Percentiles rank a stretch among this genome's conserved stretches.
Conservation (phyloP, 2,797 vertebrate genomes). For the Merluccius polli region DNA sequence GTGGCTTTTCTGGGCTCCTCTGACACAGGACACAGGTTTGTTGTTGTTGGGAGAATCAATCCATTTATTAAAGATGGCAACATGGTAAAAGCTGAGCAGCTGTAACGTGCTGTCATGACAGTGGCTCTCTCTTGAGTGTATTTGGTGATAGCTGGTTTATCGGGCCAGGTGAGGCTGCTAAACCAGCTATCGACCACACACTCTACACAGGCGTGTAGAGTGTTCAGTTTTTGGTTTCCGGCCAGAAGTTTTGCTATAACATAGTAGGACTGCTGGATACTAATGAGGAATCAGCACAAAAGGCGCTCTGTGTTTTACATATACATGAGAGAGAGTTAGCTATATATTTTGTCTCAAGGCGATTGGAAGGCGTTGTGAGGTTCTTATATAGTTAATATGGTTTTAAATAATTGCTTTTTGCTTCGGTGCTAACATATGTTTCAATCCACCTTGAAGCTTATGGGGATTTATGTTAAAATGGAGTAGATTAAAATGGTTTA, state of each 20-base stretch:
- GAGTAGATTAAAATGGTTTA: conserved; percentile 11
- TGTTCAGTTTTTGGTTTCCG: neutral
- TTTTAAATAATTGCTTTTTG: conserved; percentile 55
- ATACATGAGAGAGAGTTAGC: neutral
- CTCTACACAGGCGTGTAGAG: no score
- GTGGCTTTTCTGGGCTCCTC: no score
- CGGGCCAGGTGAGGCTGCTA: no score
- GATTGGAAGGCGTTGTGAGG: conserved; percentile 10
- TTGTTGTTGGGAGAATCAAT: no score
- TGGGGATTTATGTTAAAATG: conserved; percentile 11
- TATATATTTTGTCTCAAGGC: conserved; percentile 3
- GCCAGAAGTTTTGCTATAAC: neutral
- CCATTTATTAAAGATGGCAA: no score
- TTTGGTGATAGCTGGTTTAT: no score
- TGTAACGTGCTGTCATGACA: no score
- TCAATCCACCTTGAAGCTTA: conserved; percentile 37
- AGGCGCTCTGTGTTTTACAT: neutral
- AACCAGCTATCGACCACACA: no score
- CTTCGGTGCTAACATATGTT: conserved; percentile 18
- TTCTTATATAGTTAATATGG: conserved; percentile 49
- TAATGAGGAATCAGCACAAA: no score
- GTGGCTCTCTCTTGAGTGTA: no score
- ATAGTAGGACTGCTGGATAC: neutral
- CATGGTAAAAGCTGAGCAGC: no score
- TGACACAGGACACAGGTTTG: no score